Base-by-base conservation (phyloP, 2,113 vertebrate species). In the Lamprologus lemairii region DNA sequence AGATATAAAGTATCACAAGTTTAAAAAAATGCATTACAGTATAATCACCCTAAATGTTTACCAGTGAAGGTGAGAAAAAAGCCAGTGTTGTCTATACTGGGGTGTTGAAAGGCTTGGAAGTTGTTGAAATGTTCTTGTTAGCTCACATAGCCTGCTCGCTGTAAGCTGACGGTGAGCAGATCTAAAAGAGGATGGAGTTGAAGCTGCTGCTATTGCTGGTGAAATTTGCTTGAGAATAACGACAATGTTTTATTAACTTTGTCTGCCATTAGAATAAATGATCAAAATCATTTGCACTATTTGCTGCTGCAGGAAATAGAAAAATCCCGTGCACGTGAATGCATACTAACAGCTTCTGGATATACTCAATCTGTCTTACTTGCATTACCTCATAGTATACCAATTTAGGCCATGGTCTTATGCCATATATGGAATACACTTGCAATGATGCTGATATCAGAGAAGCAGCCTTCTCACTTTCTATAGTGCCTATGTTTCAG, bases 301-400 rank as follows among this genome's bases (percentile, higher is more conserved):
- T 73, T 0, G 8, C 12, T 42, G 17, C 12, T 78, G 47, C n/a
- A 54, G 28, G 28, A 71, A 35, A 11, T 33, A 11, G 45, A 23
- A 31, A 19, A 75, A 63, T 7, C 10, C 19, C 7, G 4, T 73
- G 8, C 68, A 26, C 1, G 6, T 47, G 4, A 84, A 68, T 23
- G 5, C 31, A 28, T 5, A 7, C 45, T 49, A 23, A 19, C 17
- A 49, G 54, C 49, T 65, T 65, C 37, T 23, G 13, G 45, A 7
- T 75, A 17, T 79, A 84, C 17, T 40, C 5, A 8, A n/a, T 63
- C 26, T n/a, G 47, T 86, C 16, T 63, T 12, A 35, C 68, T 13
- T 88, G 37, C 87, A 90, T 93, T 91, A 94, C 91, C 86, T 91
- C 88, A 93, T 47, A 23, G 53, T 83, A 13, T 31, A 40, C 40